Evolutionary conservation across 2,888 invertebrate genomes (phyloP), one percentile per base, ranked within the genome.

Genomic region (Gisinianus flammeolus): DNA sequence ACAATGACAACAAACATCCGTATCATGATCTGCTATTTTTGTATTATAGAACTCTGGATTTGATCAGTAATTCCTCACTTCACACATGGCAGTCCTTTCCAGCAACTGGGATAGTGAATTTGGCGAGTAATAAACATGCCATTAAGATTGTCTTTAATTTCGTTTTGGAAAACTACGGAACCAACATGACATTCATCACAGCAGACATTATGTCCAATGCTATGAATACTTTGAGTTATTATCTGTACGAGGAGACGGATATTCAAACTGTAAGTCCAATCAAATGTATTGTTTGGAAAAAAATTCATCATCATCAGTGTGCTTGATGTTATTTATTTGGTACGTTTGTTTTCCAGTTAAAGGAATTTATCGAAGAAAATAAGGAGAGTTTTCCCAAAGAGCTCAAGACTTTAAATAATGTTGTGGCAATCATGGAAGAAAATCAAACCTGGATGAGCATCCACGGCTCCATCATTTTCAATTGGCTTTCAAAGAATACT

Each of bases 41-140:
- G 12, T 1, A 3, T 76, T 52, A n/a, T 28, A 76, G 76, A 56
- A 68, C 76, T 8, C 22, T 76, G 30, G 44, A 52, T 12, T 44
- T 56, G 0, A 44, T 68, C 12, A 35, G 54, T 16, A 68, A 30
- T 30, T 19, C n/a, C 24, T 3, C 16, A 1, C 30, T 74, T 1
- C 64, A 54, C 30, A 22, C 31, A 1, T 64, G 22, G 10, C 35
- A 2, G n/a, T 31, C 62, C 2, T 12, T 28, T 24, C 33, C 52
- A 24, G 12, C 56, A 10, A 31, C 10, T 4, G 56, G 52, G 0
- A 12, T 76, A 6, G 33, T n/a, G 16, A 67, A 68, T 54, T 26
- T 76, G 8, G 70, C 68, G 24, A 58, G 56, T 10, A 76, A 76
- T 69, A 54, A 68, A 22, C 28, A 56, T 6, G 58, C 69, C 2